These are phyloP conservation scores for Epinotia bilunana DNA, from an alignment of 2,888 invertebrate species.

Conservation along the genomic window DNA sequence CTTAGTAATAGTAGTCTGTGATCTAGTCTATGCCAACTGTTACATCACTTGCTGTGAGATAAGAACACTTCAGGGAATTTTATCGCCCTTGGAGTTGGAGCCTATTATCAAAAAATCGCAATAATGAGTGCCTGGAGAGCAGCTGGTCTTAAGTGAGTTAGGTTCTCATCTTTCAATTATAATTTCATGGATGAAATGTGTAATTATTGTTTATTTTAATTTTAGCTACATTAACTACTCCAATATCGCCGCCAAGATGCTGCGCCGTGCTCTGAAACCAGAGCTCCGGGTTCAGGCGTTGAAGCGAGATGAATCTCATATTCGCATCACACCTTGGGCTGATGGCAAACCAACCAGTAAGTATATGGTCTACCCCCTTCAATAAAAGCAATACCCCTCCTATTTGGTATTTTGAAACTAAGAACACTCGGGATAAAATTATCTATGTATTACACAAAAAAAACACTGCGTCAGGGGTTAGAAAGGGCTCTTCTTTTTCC, in stretches of 20 bases:
- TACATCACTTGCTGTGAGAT: conserved; percentile 35
- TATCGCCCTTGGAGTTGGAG: neutral
- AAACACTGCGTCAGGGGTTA: too few relatives aligned
- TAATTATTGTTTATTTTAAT: conserved; percentile 45
- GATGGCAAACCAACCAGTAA: conserved; percentile 95
- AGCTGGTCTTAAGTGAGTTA: conserved; percentile 91
- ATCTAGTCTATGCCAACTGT: conserved; percentile 36
- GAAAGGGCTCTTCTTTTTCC: neutral
- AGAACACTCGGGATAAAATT: too few relatives aligned
- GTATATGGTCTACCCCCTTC: conserved; percentile 59
- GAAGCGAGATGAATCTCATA: conserved; percentile 89
- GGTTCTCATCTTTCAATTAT: neutral
- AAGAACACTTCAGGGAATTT: conserved; percentile 22
- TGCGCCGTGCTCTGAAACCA: conserved; percentile 92
- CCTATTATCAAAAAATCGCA: conserved; percentile 40
- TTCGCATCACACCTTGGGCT: conserved; percentile 95
- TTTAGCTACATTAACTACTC: conserved; percentile 98
- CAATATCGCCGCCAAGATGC: conserved; percentile 93
- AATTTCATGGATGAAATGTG: neutral
- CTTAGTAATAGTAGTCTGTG: too few relatives aligned
- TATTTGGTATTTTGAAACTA: neutral
- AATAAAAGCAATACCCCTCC: neutral
- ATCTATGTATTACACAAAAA: too few relatives aligned
- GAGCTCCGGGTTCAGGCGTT: conserved; percentile 89
- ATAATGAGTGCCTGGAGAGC: conserved; percentile 93